Evolutionary conservation across 2,888 invertebrate species (phyloP).

Genomic region (Drosophila tanythrix): DNA sequence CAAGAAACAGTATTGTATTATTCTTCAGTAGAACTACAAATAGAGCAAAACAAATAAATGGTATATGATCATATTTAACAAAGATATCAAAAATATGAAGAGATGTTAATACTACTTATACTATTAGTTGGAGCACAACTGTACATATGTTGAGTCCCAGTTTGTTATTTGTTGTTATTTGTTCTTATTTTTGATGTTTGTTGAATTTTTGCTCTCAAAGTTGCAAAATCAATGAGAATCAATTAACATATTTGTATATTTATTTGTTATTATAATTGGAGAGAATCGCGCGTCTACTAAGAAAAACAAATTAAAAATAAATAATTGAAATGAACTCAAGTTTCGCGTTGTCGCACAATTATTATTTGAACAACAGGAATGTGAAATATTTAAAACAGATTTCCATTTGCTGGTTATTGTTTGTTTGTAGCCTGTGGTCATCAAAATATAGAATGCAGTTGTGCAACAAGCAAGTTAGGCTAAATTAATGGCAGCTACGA

Average conservation of each 20-base stretch:
- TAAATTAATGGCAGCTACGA: constrained; percentile 3
- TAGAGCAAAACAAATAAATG: background rate
- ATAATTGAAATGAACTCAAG: constrained; percentile 1
- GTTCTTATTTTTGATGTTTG: background rate
- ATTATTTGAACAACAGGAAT: constrained; percentile 11
- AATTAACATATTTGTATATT: background rate
- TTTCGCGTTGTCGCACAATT: background rate
- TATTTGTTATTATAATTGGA: background rate
- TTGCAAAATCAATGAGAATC: constrained; percentile 2
- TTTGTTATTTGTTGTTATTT: background rate
- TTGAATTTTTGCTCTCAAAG: background rate
- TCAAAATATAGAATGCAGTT: background rate
- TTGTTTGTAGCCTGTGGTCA: background rate
- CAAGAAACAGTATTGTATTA: background rate
- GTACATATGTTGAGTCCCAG: background rate
- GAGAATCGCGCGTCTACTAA: background rate
- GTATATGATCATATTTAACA: background rate
- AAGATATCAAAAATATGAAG: background rate
- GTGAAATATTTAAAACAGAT: constrained; percentile 16
- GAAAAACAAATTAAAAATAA: background rate
- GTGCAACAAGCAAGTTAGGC: background rate
- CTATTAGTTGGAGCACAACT: background rate
- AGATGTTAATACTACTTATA: background rate
- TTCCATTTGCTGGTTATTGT: constrained; percentile 6
- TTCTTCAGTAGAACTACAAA: background rate